Evolutionary conservation across 1,140 invertebrate species (phyloP).

Genomic region (Akabosia matsudoensis): DNA sequence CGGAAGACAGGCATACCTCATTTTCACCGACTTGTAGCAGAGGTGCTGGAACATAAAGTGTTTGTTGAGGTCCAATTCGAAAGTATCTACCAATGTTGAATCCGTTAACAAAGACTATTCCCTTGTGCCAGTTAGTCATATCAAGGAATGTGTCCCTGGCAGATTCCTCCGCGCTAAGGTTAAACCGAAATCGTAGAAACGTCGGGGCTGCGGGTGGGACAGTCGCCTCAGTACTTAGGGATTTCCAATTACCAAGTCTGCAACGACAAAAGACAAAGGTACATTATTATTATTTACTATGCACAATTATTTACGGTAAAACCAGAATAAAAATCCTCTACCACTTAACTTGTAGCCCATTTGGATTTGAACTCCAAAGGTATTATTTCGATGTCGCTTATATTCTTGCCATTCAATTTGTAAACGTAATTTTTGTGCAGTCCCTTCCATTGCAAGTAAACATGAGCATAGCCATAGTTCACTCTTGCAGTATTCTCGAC

Average conservation of each 20-base stretch:
- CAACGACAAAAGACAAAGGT: too few relatives aligned
- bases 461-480: constrained; percentile 55
- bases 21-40: constrained; percentile 57
- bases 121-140: constrained; percentile 55
- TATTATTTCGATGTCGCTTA: constrained; percentile 55
- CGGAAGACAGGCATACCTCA: constrained; percentile 53
- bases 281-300: too few relatives aligned
- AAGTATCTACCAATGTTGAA: constrained; percentile 63
- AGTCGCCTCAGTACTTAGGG: constrained; percentile 44
- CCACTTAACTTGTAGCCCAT: constrained; percentile 51
- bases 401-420: constrained; percentile 50
- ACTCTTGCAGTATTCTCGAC: constrained; percentile 62
- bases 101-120: constrained; percentile 63
- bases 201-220: constrained; percentile 48
- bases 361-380: constrained; percentile 57
- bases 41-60: constrained; percentile 60
- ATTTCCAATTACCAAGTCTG: constrained; percentile 29
- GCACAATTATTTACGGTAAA: too few relatives aligned
- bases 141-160: constrained; percentile 52
- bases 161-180: too few relatives aligned
- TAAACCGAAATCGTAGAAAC: constrained; percentile 39
- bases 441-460: constrained; percentile 57
- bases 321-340: too few relatives aligned
- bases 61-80: constrained; percentile 57
- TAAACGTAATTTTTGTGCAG: constrained; percentile 54